A percentile compares a stretch with the other conserved stretches of the same genome.
Conservation (phyloP, 2,888 invertebrate species). For the Himalopsyche kuldschensis region DNA sequence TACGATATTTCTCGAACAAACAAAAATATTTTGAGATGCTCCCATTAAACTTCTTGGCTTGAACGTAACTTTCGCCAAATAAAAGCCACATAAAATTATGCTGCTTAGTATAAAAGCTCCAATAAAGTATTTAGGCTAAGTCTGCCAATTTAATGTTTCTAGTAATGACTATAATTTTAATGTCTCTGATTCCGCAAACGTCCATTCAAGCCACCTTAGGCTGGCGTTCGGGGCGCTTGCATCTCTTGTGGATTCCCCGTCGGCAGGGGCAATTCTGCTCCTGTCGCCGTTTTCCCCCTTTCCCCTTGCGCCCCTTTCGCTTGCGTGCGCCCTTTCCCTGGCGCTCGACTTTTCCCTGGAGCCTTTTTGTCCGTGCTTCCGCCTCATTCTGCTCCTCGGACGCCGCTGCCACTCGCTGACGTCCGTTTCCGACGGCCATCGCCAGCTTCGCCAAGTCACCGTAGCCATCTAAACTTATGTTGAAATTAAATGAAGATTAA, state of each 20-base stretch:
- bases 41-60: too few relatives aligned
- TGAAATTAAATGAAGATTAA: not conserved
- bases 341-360: not conserved
- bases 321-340: not conserved
- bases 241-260: conserved; percentile 8
- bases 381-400: conserved; percentile 2
- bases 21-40: too few relatives aligned
- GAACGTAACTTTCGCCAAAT: too few relatives aligned
- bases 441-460: not conserved
- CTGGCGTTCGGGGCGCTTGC: conserved; percentile 23
- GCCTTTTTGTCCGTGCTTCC: not conserved
- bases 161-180: not conserved
- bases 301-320: not conserved
- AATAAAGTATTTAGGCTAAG: too few relatives aligned
- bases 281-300: conserved; percentile 14
- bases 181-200: conserved; percentile 10
- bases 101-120: too few relatives aligned
- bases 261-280: conserved; percentile 14
- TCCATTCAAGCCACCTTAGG: conserved; percentile 21
- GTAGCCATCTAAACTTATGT: not conserved
- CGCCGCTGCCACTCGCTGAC: conserved; percentile 3
- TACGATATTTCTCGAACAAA: too few relatives aligned
- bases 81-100: too few relatives aligned
- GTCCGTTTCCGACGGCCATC: conserved; percentile 21
- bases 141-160: too few relatives aligned